phyloP scores from a whole-genome alignment of 2,888 invertebrate species.

The Synanthedon vespiformis region DNA sequence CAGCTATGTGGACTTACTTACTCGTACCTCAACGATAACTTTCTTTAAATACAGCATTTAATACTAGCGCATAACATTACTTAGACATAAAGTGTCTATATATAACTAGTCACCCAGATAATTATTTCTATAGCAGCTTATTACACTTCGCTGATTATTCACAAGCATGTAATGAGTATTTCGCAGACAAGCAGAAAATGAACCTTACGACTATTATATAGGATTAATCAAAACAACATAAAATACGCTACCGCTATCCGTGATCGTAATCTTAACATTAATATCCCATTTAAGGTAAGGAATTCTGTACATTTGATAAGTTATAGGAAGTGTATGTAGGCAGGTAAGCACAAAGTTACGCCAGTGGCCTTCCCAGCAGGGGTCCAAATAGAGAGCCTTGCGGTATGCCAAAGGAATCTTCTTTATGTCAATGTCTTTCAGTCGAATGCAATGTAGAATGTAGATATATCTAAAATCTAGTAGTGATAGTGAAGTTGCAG shows the following conservation, averaged over 20 bases:
- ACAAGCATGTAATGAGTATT: background rate
- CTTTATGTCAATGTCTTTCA: background rate
- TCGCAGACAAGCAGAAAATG: background rate
- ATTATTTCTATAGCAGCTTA: background rate
- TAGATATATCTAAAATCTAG: background rate
- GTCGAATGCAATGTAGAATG: background rate
- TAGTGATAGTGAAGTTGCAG: background rate
- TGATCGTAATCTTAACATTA: conserved; percentile 7
- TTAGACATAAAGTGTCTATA: too few species aligned
- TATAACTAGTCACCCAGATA: too few species aligned
- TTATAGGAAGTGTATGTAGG: conserved; percentile 7
- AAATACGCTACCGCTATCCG: conserved; percentile 6
- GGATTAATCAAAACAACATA: conserved; percentile 8
- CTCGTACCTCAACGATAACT: too few species aligned
- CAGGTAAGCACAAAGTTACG: conserved; percentile 10
- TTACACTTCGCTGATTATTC: background rate
- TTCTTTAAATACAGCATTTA: too few species aligned
- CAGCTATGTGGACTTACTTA: too few species aligned
- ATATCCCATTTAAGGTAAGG: conserved; percentile 5
- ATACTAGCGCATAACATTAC: too few species aligned
- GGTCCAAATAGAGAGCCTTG: conserved; percentile 4
- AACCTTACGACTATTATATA: conserved; percentile 3
- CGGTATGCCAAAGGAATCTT: background rate
- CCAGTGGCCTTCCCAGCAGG: conserved; percentile 8
- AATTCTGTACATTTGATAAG: conserved; percentile 7